Conservation (phyloP, 1,140 invertebrate genomes). For the Papilio machaon region DNA sequence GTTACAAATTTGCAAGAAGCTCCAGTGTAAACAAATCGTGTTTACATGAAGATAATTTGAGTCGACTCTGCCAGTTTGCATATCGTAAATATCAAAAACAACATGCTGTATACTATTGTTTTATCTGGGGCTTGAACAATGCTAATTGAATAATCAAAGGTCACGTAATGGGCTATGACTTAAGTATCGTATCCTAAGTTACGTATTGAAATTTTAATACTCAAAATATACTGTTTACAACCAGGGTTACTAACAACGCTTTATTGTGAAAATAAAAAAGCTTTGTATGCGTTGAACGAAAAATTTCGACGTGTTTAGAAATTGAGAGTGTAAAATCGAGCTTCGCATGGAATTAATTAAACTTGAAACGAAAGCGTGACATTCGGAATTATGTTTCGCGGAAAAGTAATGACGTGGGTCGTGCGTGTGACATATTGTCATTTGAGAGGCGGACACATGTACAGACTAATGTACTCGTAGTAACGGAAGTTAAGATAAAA, state of each 20-base stretch:
- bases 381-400: constrained; percentile 19
- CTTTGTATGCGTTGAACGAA: constrained; percentile 14
- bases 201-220: too few relatives aligned
- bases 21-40: neutral
- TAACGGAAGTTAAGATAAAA: neutral
- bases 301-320: neutral
- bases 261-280: neutral
- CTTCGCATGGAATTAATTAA: constrained; percentile 23
- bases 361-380: constrained; percentile 23
- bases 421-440: neutral
- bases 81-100: constrained; percentile 15
- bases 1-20: neutral
- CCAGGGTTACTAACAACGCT: neutral
- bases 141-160: too few relatives aligned
- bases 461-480: neutral
- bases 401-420: constrained; percentile 8
- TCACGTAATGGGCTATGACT: too few relatives aligned
- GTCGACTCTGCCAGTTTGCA: neutral
- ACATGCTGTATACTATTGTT: neutral
- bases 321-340: constrained; percentile 16
- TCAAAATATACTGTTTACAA: neutral
- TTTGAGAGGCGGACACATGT: neutral
- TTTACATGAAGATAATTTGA: constrained; percentile 11
- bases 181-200: too few relatives aligned
- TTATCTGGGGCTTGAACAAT: too few relatives aligned